These are phyloP conservation scores for Stigmatopora nigra DNA, from an alignment of 2,113 vertebrate species.

Conservation along the genomic window DNA sequence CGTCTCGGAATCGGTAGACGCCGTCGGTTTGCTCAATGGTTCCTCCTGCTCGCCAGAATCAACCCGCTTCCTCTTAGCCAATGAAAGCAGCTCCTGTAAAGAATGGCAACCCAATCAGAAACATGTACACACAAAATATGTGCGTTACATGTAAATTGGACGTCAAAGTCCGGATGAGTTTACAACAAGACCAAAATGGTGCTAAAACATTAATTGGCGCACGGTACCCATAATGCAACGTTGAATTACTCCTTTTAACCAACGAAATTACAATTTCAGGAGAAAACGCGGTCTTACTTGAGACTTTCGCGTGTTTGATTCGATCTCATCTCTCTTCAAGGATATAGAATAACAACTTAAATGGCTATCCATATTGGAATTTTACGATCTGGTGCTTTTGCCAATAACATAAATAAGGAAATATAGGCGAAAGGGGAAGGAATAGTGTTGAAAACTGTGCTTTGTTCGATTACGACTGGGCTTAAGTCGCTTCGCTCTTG, in stretches of 20 bases:
- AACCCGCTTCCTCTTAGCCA: slow-evolving; percentile 92
- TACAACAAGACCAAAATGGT: too few relatives aligned
- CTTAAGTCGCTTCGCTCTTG: slow-evolving; percentile 16
- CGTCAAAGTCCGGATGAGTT: too few relatives aligned
- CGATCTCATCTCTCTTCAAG: neutral
- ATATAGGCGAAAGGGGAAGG: too few relatives aligned
- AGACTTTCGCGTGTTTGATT: neutral
- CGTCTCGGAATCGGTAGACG: slow-evolving; percentile 93
- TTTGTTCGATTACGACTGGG: neutral
- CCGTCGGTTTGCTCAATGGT: slow-evolving; percentile 86
- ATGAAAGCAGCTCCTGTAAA: slow-evolving; percentile 82
- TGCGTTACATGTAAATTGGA: too few relatives aligned
- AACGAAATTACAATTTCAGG: too few relatives aligned
- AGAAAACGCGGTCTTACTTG: neutral
- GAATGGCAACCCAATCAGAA: neutral
- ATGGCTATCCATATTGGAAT: neutral
- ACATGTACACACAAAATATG: too few relatives aligned
- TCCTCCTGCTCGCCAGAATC: slow-evolving; percentile 93
- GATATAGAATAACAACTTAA: neutral
- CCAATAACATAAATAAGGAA: neutral
- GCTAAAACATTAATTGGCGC: too few relatives aligned
- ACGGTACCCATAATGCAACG: too few relatives aligned
- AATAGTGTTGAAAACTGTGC: neutral
- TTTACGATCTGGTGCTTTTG: neutral
- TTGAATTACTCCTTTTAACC: too few relatives aligned